Base-by-base conservation (phyloP, 2,113 vertebrate genomes). In the Xyrauchen texanus region DNA sequence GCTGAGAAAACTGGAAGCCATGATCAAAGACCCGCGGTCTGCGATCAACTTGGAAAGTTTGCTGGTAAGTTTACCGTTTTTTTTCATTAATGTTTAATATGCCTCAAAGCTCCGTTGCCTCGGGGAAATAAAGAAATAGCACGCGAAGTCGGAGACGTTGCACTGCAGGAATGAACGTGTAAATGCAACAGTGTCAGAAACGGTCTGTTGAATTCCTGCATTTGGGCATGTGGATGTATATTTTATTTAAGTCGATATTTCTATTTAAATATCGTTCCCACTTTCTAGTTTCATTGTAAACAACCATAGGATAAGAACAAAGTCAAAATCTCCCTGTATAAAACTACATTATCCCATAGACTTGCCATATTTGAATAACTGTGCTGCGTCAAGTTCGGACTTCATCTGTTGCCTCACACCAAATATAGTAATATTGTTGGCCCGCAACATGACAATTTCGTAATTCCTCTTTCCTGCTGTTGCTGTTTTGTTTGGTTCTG, bases 21-120 rank as follows among this genome's bases (percentile, higher is more conserved):
- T 96, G 92, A 95, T 98, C 92, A 92, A 93, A 82, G 95, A 99
- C 81, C 96, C 96, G 16, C 92, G 93, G 49, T 97, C 94, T 15
- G 94, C 96, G 81, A 90, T 99, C 88, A 98, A 98, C 92, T 92
- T 98, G 93, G 96, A 99, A 91, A 98, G 96, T 93, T 87, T 99
- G 88, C 92, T 99, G 96, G 97, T 98, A 89, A 95, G 96, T 93
- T 74, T 34, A 34, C 21, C 21, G 21, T 34, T 3, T 3, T 34
- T 34, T 1, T 34, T 76, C 63, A 77, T 88, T 5, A 74, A 88
- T 90, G 83, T 88, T 90, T 87, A 81, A 90, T 86, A 70, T 81
- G 13, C 66, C 52, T 47, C 49, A 21, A 64, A 53, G 62, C 52
- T 79, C 76, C 81, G 82, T 74, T 84, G 83, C 79, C 21, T 44